phyloP scores from a whole-genome alignment of 2,888 invertebrate genomes.

The Aphelenchoides bicaudatus region DNA sequence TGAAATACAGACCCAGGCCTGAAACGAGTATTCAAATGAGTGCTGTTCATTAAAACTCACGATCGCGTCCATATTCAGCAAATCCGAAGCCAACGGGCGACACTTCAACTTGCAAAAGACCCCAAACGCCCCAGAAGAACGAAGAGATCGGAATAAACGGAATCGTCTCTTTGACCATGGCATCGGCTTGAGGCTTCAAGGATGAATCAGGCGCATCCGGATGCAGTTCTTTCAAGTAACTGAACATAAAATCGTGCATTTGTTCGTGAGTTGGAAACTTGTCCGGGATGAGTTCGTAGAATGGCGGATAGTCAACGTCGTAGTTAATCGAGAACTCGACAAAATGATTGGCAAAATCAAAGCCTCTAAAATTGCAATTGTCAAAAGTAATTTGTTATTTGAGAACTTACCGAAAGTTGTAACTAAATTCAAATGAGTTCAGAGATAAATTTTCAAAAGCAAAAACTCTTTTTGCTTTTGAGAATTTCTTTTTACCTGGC shows the following conservation, averaged over 20 bases:
- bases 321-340: conserved; percentile 85
- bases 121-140: conserved; percentile 91
- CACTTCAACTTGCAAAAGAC: conserved; percentile 57
- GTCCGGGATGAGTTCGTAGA: conserved; percentile 71
- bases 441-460: too few relatives aligned
- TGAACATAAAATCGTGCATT: conserved; percentile 67
- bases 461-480: too few relatives aligned
- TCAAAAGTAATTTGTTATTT: conserved; percentile 12
- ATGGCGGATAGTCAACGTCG: conserved; percentile 74
- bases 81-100: conserved; percentile 60
- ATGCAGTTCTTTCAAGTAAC: conserved; percentile 31
- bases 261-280: conserved; percentile 76
- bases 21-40: too few relatives aligned
- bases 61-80: conserved; percentile 51
- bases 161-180: conserved; percentile 70
- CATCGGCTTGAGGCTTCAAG: conserved; percentile 18
- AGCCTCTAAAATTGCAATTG: conserved; percentile 67
- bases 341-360: conserved; percentile 90
- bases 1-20: conserved; percentile 49
- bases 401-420: conserved; percentile 71
- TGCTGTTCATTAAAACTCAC: conserved; percentile 17
- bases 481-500: too few relatives aligned
- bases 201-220: conserved; percentile 18
- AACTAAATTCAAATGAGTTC: too few relatives aligned
- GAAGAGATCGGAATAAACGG: conserved; percentile 82